Conservation (phyloP, 2,888 invertebrate species). For the Oligia latruncula region DNA sequence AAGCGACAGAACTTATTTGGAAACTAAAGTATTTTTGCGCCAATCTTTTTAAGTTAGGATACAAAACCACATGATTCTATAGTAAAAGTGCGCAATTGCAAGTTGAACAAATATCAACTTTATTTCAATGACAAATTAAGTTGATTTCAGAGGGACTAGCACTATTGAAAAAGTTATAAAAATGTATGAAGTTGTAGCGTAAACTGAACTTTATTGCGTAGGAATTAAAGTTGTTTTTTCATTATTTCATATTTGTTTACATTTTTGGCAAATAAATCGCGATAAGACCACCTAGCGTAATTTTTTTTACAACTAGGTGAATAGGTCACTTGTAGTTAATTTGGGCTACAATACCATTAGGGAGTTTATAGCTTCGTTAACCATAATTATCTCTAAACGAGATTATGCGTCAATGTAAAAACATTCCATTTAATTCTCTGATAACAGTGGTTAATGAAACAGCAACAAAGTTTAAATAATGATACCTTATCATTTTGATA, state of each 20-base stretch:
- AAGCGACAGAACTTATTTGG: not conserved
- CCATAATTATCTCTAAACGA: conserved; percentile 4
- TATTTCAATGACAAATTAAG: no score
- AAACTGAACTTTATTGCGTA: no score
- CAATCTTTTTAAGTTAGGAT: not conserved
- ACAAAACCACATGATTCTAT: not conserved
- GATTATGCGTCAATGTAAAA: conserved; percentile 8
- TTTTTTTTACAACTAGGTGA: not conserved
- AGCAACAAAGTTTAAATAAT: conserved; percentile 22
- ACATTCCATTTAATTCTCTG: conserved; percentile 1
- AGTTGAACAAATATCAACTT: no score
- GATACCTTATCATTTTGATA: conserved; percentile 43
- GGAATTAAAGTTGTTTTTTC: no score
- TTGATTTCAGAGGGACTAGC: no score
- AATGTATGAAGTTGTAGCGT: no score
- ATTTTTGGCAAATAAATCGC: no score
- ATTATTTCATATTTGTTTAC: no score
- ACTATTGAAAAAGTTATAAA: no score
- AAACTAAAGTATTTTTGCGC: not conserved
- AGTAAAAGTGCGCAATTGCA: no score
- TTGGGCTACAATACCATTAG: not conserved
- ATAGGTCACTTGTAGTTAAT: not conserved
- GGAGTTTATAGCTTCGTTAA: conserved; percentile 13
- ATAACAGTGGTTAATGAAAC: conserved; percentile 21
- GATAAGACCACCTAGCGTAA: no score